phyloP scores from a whole-genome alignment of 2,888 invertebrate species.

The Caradrina kadenii region DNA sequence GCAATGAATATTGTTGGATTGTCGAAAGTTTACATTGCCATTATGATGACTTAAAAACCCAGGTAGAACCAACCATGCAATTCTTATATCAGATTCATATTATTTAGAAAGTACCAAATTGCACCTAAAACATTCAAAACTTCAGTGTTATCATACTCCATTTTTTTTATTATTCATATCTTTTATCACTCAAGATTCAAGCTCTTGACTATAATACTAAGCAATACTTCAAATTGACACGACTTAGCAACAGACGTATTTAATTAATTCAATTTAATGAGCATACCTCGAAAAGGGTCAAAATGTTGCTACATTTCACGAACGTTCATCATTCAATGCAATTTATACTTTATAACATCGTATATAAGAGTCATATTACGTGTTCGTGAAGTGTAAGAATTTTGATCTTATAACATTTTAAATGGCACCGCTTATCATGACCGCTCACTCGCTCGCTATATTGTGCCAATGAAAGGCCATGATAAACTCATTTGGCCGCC shows the following conservation, averaged over 20 bases:
- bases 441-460: background rate
- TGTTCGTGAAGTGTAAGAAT: background rate
- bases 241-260: conserved; percentile 30
- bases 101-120: conserved; percentile 15
- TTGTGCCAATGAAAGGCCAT: background rate
- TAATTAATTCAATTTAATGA: too few relatives aligned
- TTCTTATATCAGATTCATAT: background rate
- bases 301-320: background rate
- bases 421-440: background rate
- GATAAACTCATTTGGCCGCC: background rate
- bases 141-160: conserved; percentile 13
- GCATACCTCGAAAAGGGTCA: too few relatives aligned
- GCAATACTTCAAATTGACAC: conserved; percentile 54
- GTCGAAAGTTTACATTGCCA: too few relatives aligned
- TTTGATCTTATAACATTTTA: background rate
- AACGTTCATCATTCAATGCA: background rate
- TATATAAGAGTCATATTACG: background rate
- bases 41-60: too few relatives aligned
- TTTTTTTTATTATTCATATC: conserved; percentile 4
- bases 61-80: too few relatives aligned
- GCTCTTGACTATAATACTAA: conserved; percentile 58
- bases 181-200: conserved; percentile 51
- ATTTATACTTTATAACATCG: background rate
- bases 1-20: too few relatives aligned
- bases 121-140: conserved; percentile 18